A percentile compares a stretch with the other conserved stretches of the same genome.
These are phyloP conservation scores for Brachionus sp. DNA, from an alignment of 1,140 invertebrate genomes.

Conservation along the genomic window DNA sequence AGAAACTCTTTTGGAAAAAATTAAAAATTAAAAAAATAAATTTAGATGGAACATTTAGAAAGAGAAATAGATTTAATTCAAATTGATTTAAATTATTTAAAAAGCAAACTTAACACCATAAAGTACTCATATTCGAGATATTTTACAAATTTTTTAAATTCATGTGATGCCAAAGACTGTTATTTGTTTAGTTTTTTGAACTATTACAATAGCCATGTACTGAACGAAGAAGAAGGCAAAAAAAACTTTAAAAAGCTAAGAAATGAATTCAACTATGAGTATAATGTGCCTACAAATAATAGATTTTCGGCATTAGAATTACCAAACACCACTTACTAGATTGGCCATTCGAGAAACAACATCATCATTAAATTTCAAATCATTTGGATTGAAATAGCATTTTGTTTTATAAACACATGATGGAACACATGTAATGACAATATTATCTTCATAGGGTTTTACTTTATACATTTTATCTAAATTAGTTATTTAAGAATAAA, in stretches of 20 bases:
- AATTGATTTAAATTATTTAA: not conserved
- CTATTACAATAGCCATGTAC: not conserved
- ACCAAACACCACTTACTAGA: not conserved
- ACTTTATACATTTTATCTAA: slow-evolving; percentile 15
- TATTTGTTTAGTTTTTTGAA: not conserved
- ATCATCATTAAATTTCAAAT: not conserved
- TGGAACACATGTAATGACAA: not conserved
- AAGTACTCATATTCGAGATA: not conserved
- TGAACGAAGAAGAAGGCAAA: not conserved
- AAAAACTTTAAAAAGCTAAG: not conserved
- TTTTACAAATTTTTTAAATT: not conserved
- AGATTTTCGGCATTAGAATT: slow-evolving; percentile 4
- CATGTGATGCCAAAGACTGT: not conserved
- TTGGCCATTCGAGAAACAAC: not conserved
- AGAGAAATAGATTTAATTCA: slow-evolving; percentile 1
- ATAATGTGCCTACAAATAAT: not conserved
- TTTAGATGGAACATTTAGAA: slow-evolving; percentile 20
- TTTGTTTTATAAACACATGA: slow-evolving; percentile 2
- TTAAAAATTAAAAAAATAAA: not conserved
- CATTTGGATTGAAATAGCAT: not conserved
- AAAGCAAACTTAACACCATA: not conserved
- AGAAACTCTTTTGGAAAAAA: not conserved
- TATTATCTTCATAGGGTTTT: not conserved
- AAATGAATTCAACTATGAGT: not conserved
- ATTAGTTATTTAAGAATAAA: not conserved